phyloP scores from a whole-genome alignment of 2,113 vertebrate species.

The Calidris pygmaea region DNA sequence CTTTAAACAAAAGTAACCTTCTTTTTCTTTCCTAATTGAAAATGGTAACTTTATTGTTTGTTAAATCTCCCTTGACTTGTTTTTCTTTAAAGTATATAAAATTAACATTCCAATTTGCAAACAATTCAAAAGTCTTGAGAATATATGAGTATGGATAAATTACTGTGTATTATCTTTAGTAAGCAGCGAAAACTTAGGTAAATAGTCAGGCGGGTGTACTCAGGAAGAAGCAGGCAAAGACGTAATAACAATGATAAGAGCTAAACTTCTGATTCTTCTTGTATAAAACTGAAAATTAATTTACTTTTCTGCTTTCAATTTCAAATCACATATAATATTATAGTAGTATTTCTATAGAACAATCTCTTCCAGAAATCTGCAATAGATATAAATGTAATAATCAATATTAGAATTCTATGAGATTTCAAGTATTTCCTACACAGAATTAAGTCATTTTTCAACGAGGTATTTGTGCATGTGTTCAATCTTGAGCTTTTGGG shows the following conservation, averaged over 20 bases:
- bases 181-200: background rate
- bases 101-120: background rate
- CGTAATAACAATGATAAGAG: background rate
- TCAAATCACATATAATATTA: background rate
- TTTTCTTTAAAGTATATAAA: background rate
- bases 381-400: background rate
- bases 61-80: background rate
- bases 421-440: background rate
- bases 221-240: background rate
- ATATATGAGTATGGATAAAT: background rate
- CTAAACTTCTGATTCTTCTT: background rate
- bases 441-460: background rate
- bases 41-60: constrained; percentile 10
- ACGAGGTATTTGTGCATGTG: background rate
- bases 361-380: background rate
- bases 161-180: background rate
- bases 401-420: background rate
- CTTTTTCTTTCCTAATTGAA: constrained; percentile 21
- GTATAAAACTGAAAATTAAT: background rate
- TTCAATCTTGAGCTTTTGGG: background rate
- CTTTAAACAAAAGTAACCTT: constrained; percentile 42
- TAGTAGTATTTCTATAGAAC: background rate
- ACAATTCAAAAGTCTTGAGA: background rate
- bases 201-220: background rate
- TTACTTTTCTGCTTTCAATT: background rate